Percentiles rank a stretch among this genome's conserved stretches.
These are phyloP conservation scores for Antennarius striatus DNA, from an alignment of 2,113 vertebrate genomes.

Conservation along the genomic window DNA sequence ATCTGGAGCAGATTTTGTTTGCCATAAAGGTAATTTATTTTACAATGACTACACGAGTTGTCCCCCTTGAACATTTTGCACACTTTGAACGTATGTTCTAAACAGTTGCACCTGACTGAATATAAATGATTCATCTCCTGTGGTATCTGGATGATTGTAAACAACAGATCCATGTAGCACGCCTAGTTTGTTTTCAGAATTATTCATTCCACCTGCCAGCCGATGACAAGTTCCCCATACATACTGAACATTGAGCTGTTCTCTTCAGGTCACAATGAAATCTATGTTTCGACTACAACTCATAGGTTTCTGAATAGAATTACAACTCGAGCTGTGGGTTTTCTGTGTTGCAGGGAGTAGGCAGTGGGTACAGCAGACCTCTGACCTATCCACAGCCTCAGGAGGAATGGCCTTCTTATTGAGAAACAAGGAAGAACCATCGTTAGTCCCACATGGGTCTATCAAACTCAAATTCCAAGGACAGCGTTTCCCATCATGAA, in stretches of 20 bases:
- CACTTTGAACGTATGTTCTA: conserved; percentile 15
- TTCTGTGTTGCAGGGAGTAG: conserved; percentile 56
- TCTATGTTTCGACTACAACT: conserved; percentile 35
- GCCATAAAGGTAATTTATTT: too few relatives aligned
- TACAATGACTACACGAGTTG: too few relatives aligned
- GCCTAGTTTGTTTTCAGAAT: too few relatives aligned
- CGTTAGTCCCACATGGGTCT: conserved; percentile 66
- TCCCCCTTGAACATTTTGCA: too few relatives aligned
- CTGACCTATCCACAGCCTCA: conserved; percentile 60
- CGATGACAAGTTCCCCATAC: too few relatives aligned
- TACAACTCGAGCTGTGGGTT: conserved; percentile 63
- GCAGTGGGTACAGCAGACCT: conserved; percentile 61
- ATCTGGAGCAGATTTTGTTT: conserved; percentile 1
- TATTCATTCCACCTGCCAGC: too few relatives aligned
- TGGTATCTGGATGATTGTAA: not conserved
- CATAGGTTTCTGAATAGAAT: conserved; percentile 43
- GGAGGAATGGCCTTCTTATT: conserved; percentile 61
- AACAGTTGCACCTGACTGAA: conserved; percentile 26
- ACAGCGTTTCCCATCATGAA: conserved; percentile 77
- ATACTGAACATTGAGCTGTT: too few relatives aligned
- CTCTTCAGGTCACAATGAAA: too few relatives aligned
- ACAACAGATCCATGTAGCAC: too few relatives aligned
- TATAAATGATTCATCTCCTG: conserved; percentile 29
- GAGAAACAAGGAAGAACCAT: conserved; percentile 65
- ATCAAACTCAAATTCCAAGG: conserved; percentile 76